Conservation (phyloP, 2,888 invertebrate species). For the Yponomeuta cagnagella region DNA sequence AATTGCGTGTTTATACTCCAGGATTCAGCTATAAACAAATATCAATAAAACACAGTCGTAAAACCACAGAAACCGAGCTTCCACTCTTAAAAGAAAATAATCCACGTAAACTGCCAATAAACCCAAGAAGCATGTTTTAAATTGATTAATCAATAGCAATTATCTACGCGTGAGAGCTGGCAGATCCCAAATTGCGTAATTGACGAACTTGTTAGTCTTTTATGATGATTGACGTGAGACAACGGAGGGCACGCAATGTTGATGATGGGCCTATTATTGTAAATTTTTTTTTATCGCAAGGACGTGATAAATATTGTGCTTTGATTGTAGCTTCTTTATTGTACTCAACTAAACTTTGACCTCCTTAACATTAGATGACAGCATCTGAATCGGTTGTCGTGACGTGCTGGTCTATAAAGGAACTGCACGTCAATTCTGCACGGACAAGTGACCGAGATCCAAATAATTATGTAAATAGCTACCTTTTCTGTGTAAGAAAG, state of each 20-base stretch:
- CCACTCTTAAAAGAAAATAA: background rate
- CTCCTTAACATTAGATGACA: too few relatives aligned
- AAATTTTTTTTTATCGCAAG: background rate
- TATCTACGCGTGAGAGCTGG: conserved; percentile 45
- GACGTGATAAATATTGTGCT: background rate
- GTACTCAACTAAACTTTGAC: too few relatives aligned
- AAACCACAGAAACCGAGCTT: background rate
- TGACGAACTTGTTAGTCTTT: conserved; percentile 50
- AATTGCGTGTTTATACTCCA: background rate
- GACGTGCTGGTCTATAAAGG: too few relatives aligned
- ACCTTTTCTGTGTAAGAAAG: too few relatives aligned
- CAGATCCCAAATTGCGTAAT: conserved; percentile 49
- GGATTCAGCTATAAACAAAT: background rate
- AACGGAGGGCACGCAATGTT: conserved; percentile 5
- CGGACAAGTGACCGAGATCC: too few relatives aligned
- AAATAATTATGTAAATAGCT: too few relatives aligned
- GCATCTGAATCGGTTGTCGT: too few relatives aligned
- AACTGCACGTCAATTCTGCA: too few relatives aligned
- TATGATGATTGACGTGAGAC: conserved; percentile 69
- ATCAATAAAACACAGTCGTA: background rate
- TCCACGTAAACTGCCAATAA: conserved; percentile 3
- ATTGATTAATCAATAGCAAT: conserved; percentile 66
- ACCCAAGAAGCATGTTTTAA: conserved; percentile 20
- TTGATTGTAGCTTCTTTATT: too few relatives aligned
- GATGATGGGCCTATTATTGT: conserved; percentile 2